phyloP scores from a whole-genome alignment of 2,113 vertebrate species.

The Globicephala melas region DNA sequence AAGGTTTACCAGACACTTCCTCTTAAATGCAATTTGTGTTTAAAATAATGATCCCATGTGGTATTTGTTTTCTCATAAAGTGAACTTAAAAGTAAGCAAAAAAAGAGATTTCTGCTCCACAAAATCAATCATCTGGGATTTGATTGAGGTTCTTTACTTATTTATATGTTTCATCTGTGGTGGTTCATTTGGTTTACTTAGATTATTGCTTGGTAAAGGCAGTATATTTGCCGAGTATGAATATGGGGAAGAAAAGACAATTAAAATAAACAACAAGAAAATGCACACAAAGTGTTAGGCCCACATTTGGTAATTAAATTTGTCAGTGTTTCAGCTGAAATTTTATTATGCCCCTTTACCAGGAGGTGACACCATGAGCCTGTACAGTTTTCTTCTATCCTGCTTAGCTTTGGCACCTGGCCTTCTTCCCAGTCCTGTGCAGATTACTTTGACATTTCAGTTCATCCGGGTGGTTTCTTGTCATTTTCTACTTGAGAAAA shows the following conservation, averaged over 20 bases:
- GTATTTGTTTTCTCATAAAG: slow-evolving; percentile 57
- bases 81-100: slow-evolving; percentile 28
- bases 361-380: slow-evolving; percentile 36
- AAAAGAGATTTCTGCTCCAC: background rate
- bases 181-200: background rate
- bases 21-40: slow-evolving; percentile 45
- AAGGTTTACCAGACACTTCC: slow-evolving; percentile 22
- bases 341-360: slow-evolving; percentile 41
- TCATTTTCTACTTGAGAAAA: slow-evolving; percentile 47
- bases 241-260: background rate
- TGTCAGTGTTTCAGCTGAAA: background rate
- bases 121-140: slow-evolving; percentile 17
- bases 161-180: background rate
- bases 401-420: slow-evolving; percentile 6
- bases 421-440: background rate
- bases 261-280: slow-evolving; percentile 11
- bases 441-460: background rate
- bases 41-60: slow-evolving; percentile 46
- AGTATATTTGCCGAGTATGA: background rate
- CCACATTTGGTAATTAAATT: background rate
- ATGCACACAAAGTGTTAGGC: background rate
- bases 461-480: background rate
- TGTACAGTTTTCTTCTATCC: background rate
- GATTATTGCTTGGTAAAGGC: background rate
- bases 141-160: background rate